Evolutionary conservation across 2,113 vertebrate species (phyloP), one percentile per base, ranked within the genome.

Genomic region (Cyprinus carpio): DNA sequence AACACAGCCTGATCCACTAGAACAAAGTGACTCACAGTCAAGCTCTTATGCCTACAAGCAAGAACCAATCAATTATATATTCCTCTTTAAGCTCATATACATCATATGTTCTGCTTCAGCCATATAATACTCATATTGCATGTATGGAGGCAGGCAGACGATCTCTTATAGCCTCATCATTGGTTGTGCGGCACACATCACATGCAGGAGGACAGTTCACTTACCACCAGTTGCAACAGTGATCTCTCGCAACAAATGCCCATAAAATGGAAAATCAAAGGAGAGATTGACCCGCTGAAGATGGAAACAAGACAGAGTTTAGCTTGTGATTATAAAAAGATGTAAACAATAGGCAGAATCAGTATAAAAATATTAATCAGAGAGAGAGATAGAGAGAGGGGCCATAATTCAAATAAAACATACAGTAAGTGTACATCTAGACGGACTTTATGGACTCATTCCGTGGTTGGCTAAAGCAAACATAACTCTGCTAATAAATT

Each of bases 191-290:
- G 9, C 23, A 80, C 23, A 40, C 77, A 64, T n/a, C 27, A 51
- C 18, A 71, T 8, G 11, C 7, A 31, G 2, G 31, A 13, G 15
- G 34, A 25, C n/a, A 15, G 91, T 90, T 27, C 84, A 96, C 96
- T 97, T 95, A 97, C 96, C 96, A 54, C 96, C 96, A 76, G 96
- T 97, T 89, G 96, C 96, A 90, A 97, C 96, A 84, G 96, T 97
- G 92, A 97, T 96, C 95, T 97, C 96, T 88, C 94, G 94, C 71
- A 97, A 95, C 87, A 95, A 96, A 94, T 97, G 96, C 29, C 96
- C 96, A 34, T 97, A 97, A 94, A 97, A 97, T 89, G 96, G 96
- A 92, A 97, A 97, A 95, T 97, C 95, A 84, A 97, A 97, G 86
- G 96, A 97, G 84, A 97, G 91, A 91, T 97, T 97, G 92, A 97